A percentile compares a stretch with the other conserved stretches of the same genome.
Evolutionary conservation across 2,888 invertebrate species (phyloP).

Genomic region (Belgica antarctica): DNA sequence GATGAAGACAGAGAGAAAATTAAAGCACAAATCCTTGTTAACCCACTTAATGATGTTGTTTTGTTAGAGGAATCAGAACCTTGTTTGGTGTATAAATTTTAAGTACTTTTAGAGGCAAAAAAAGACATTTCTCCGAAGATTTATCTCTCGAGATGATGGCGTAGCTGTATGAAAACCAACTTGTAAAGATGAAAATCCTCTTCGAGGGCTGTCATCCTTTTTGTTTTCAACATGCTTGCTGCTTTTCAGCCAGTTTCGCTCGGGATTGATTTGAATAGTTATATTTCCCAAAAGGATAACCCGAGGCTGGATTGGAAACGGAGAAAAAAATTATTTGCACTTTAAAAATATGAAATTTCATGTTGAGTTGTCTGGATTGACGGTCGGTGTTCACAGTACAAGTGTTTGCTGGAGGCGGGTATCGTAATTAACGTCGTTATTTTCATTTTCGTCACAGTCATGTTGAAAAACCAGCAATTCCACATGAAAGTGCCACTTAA

Average conservation of each 20-base stretch:
- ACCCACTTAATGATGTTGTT: slow-evolving; percentile 27
- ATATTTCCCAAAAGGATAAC: neutral
- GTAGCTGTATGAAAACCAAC: neutral
- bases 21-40: slow-evolving; percentile 21
- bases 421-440: too few species aligned
- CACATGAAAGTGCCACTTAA: too few species aligned
- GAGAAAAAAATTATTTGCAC: slow-evolving; percentile 7
- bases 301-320: neutral
- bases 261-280: slow-evolving; percentile 21
- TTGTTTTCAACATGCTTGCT: neutral
- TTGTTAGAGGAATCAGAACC: slow-evolving; percentile 7
- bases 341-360: neutral
- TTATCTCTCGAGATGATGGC: neutral
- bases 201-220: slow-evolving; percentile 18
- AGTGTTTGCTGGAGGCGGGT: too few species aligned
- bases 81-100: slow-evolving; percentile 26
- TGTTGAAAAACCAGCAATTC: too few species aligned
- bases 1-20: neutral
- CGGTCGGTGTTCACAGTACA: too few species aligned
- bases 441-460: too few species aligned
- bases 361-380: too few species aligned
- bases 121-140: slow-evolving; percentile 5
- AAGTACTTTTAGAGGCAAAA: neutral
- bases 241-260: neutral
- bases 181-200: neutral